Conservation (phyloP, 2,113 vertebrate genomes). For the Panurus biarmicus region DNA sequence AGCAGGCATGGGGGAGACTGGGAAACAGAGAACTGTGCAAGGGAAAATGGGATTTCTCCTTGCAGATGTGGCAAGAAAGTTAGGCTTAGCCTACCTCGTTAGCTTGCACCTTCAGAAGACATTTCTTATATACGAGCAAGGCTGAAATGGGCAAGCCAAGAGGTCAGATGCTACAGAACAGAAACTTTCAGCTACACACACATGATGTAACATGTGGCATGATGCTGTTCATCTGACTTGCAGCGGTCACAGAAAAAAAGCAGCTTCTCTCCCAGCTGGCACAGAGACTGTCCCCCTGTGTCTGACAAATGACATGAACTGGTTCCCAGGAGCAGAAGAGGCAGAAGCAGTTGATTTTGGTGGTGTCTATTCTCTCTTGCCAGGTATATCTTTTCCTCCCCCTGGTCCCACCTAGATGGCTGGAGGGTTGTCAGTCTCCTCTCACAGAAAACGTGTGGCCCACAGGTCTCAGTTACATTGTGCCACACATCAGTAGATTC, state of each 20-base stretch:
- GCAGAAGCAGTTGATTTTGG: background rate
- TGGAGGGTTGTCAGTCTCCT: background rate
- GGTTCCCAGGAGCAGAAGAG: background rate
- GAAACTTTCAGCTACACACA: background rate
- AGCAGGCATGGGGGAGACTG: background rate
- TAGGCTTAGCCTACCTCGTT: background rate
- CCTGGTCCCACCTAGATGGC: accelerated
- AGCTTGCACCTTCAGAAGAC: background rate
- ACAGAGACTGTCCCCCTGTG: background rate
- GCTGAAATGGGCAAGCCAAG: background rate
- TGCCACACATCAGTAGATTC: background rate
- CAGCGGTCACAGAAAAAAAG: background rate
- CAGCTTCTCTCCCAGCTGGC: background rate
- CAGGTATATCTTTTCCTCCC: background rate
- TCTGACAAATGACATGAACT: background rate
- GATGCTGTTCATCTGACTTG: background rate
- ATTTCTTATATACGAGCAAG: accelerated
- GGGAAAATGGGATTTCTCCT: background rate
- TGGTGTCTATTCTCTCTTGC: background rate
- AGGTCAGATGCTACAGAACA: background rate
- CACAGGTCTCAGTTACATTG: accelerated
- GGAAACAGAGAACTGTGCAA: background rate
- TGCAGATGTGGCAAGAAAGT: background rate
- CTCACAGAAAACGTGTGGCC: background rate
- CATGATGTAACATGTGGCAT: accelerated